Base-by-base conservation (phyloP, 2,888 invertebrate genomes). In the Drosophila incognita region DNA sequence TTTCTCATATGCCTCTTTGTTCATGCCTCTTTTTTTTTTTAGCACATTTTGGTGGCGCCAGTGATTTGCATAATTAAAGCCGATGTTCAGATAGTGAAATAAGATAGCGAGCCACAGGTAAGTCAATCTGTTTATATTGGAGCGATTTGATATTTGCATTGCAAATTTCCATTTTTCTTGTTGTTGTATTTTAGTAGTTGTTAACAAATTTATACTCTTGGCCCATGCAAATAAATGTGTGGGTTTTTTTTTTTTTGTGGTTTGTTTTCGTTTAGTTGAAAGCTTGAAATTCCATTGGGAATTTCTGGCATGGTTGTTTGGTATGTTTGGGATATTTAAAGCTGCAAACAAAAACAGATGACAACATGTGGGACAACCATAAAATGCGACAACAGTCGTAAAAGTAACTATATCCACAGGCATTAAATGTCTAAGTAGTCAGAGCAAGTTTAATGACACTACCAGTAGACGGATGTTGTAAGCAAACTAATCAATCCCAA, bases 31-130 rank as follows among this genome's bases (percentile, higher is more conserved):
- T n/a, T 15, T 57, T 15, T 57, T 56, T 61, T 74, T 69, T 68
- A 72, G 71, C 63, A 63, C 59, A 65, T 36, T 75, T 78, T 76
- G 69, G 73, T 86, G 86, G 86, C 86, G 86, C 86, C 86, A 80
- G 73, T 70, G 69, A 77, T 83, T 87, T 85, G 87, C 81, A 86
- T 86, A 86, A 85, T 89, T 85, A 77, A 89, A 87, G 66, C 64
- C 67, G 57, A 66, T 63, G 68, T 27, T 62, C 61, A 64, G 85
- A 84, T 84, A 72, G 72, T 69, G 80, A 76, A 74, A 61, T 53
- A 64, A 69, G 84, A 89, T 87, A 89, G 70, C 74, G 53, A 63
- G 69, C 68, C 38, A 64, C 77, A 77, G 77, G 77, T 77, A 70
- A 86, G 87, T 78, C 69, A 49, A 71, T 67, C 78, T 73, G 70